phyloP scores from a whole-genome alignment of 2,113 vertebrate species.

The Carassius carassius region DNA sequence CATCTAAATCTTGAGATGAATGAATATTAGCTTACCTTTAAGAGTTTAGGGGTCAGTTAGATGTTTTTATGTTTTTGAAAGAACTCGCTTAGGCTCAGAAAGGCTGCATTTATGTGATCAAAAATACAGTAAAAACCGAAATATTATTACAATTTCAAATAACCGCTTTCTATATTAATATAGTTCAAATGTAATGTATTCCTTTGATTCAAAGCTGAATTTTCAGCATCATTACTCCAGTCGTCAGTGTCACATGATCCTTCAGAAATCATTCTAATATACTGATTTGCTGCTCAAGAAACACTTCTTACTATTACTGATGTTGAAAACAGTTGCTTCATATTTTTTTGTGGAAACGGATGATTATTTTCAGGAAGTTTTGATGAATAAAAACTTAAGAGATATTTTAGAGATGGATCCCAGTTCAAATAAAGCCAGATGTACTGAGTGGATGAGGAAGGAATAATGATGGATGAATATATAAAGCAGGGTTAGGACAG shows the following conservation, averaged over 20 bases:
- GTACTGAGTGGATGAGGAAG: neutral
- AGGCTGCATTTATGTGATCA: neutral
- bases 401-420: neutral
- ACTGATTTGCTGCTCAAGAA: neutral
- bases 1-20: neutral
- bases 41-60: neutral
- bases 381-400: neutral
- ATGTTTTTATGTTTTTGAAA: neutral
- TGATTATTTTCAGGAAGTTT: neutral
- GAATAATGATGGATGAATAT: neutral
- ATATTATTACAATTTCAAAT: no score
- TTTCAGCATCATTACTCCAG: neutral
- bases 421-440: neutral
- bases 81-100: neutral
- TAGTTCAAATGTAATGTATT: no score
- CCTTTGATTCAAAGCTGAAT: neutral
- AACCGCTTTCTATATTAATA: no score
- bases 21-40: neutral
- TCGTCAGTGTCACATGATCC: neutral
- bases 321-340: neutral
- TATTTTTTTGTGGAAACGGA: neutral
- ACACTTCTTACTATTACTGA: neutral
- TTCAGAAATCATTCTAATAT: neutral
- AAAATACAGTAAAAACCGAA: neutral
- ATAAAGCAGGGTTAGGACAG: neutral